phyloP scores from a whole-genome alignment of 2,888 invertebrate species.

The Torymus aiolomorphi region DNA sequence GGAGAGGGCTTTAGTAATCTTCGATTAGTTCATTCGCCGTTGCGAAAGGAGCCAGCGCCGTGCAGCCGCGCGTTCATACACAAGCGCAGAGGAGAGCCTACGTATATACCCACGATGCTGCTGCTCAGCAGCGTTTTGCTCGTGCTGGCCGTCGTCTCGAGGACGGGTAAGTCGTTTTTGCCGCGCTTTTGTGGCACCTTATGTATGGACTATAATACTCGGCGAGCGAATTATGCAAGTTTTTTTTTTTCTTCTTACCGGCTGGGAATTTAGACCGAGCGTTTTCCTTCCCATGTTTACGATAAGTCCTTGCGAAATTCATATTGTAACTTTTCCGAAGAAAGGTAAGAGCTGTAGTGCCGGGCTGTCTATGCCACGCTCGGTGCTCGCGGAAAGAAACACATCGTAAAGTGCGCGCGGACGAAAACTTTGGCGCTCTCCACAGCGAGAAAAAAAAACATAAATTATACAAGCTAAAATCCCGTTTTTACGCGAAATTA shows the following conservation, averaged over 20 bases:
- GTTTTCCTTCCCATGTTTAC: background rate
- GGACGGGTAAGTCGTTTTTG: slow-evolving; percentile 67
- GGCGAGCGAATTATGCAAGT: no score
- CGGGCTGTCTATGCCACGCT: no score
- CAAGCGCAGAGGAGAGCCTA: no score
- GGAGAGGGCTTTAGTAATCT: slow-evolving; percentile 39
- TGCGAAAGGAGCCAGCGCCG: background rate
- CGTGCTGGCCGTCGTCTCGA: slow-evolving; percentile 66
- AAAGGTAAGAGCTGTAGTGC: no score
- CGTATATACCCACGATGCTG: slow-evolving; percentile 61
- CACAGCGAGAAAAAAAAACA: no score
- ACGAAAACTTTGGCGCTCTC: no score
- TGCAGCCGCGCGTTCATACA: no score
- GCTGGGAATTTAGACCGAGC: background rate
- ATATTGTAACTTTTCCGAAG: no score
- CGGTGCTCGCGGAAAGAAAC: no score
- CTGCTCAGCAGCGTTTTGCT: slow-evolving; percentile 64
- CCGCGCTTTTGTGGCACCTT: no score
- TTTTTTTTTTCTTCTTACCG: background rate
- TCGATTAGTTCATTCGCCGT: slow-evolving; percentile 41
- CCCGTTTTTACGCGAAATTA: slow-evolving; percentile 2
- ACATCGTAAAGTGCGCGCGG: no score
- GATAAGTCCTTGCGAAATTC: background rate
- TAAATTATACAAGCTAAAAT: background rate
- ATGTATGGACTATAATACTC: no score